Conservation (phyloP, 2,113 vertebrate species). For the Gopherus evgoodei region DNA sequence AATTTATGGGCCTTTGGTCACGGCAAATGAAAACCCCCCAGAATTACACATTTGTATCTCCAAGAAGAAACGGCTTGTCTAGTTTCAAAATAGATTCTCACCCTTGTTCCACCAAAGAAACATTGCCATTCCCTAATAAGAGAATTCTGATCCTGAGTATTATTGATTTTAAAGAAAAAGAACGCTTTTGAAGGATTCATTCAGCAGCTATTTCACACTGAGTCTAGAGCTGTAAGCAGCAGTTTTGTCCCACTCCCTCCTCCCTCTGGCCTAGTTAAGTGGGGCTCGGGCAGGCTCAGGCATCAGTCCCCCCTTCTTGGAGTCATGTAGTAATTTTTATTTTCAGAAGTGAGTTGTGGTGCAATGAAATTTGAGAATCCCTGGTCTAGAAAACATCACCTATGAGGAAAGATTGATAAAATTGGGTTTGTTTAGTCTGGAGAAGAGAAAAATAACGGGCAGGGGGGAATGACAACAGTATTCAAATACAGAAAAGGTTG, state of each 20-base stretch:
- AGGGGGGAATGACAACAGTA: no score
- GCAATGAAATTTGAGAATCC: no score
- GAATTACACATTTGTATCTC: neutral
- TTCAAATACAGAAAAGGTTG: no score
- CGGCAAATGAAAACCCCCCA: neutral
- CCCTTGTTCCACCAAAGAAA: neutral
- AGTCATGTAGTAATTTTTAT: no score
- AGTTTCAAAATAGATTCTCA: neutral
- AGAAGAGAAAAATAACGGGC: no score
- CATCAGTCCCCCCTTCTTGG: no score
- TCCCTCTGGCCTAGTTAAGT: no score
- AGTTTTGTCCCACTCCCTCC: neutral
- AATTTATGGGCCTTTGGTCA: neutral
- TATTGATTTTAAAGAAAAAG: neutral
- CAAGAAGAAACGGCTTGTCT: neutral
- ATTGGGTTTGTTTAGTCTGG: no score
- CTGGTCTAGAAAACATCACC: no score
- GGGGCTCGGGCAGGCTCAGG: no score
- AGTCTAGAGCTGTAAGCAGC: neutral
- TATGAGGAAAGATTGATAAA: no score
- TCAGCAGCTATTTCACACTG: neutral
- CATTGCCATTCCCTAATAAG: neutral
- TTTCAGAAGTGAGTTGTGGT: no score
- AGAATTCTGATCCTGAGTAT: neutral
- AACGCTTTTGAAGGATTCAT: neutral